Evolutionary conservation across 2,797 vertebrate genomes (phyloP).

Genomic region (Falco cherrug): DNA sequence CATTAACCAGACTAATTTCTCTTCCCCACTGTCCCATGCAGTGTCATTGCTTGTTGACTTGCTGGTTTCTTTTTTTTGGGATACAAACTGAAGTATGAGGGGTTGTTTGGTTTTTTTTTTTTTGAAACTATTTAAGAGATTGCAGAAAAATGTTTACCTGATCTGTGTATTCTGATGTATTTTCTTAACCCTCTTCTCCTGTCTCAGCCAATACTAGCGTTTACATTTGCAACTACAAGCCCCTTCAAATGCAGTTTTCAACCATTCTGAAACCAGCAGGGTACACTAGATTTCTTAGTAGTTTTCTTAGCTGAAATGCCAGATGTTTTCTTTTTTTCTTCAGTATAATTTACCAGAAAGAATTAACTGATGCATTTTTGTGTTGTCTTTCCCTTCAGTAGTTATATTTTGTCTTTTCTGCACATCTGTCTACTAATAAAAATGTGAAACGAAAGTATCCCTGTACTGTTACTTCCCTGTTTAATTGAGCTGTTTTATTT

Average conservation of each 20-base stretch:
- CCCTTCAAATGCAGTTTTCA: constrained; percentile 76
- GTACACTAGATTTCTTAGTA: constrained; percentile 71
- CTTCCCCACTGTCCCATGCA: not conserved
- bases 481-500: not conserved
- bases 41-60: constrained; percentile 55
- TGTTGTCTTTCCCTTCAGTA: constrained; percentile 77
- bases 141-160: constrained; percentile 58
- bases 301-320: constrained; percentile 74
- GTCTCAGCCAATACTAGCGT: constrained; percentile 50
- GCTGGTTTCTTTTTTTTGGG: constrained; percentile 67
- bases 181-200: not conserved
- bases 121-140: constrained; percentile 55
- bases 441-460: constrained; percentile 78
- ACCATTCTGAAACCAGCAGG: constrained; percentile 78
- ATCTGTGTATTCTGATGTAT: constrained; percentile 37
- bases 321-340: constrained; percentile 56
- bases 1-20: not conserved
- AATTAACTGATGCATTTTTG: constrained; percentile 78
- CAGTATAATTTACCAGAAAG: constrained; percentile 76
- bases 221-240: constrained; percentile 70
- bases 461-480: constrained; percentile 55
- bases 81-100: not conserved
- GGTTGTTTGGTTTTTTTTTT: not conserved
- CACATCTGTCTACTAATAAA: constrained; percentile 84
- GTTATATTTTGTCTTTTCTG: constrained; percentile 81